phyloP scores from a whole-genome alignment of 2,797 vertebrate species.

The Cacajao melanocephalus region DNA sequence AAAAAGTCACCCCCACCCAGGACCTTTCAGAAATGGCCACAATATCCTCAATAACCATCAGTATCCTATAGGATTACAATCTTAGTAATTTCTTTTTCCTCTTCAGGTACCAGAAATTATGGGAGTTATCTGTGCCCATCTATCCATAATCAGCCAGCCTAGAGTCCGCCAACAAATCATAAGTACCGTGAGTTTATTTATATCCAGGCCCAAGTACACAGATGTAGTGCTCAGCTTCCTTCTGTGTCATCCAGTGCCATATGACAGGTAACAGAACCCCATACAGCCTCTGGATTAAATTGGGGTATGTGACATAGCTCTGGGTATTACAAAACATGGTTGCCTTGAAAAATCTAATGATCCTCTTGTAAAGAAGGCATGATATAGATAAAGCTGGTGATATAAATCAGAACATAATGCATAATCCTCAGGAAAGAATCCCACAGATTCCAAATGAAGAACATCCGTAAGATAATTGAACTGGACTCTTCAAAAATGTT shows the following conservation, averaged over 20 bases:
- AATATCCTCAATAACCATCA: neutral
- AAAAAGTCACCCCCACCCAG: neutral
- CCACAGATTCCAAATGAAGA: slow-evolving; percentile 30
- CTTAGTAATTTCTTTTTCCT: slow-evolving; percentile 36
- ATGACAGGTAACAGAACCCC: slow-evolving; percentile 72
- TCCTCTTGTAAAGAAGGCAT: neutral
- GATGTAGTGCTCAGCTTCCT: slow-evolving; percentile 72
- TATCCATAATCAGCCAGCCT: slow-evolving; percentile 66
- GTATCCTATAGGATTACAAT: neutral
- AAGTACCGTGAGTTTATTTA: slow-evolving; percentile 71
- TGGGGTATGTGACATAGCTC: neutral
- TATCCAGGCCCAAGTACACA: slow-evolving; percentile 70
- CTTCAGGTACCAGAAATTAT: slow-evolving; percentile 78
- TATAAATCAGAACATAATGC: neutral
- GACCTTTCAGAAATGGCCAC: slow-evolving; percentile 22
- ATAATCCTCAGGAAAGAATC: neutral
- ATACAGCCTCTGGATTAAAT: neutral
- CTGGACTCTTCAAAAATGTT: slow-evolving; percentile 42
- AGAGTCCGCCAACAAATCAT: slow-evolving; percentile 64
- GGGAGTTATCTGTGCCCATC: slow-evolving; percentile 71
- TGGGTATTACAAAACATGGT: neutral
- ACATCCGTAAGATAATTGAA: neutral
- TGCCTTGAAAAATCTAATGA: slow-evolving; percentile 20
- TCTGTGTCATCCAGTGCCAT: slow-evolving; percentile 72
- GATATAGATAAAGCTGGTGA: neutral